These are phyloP conservation scores for Grammomys dolichurus DNA, from an alignment of 2,113 vertebrate genomes.

Conservation along the genomic window DNA sequence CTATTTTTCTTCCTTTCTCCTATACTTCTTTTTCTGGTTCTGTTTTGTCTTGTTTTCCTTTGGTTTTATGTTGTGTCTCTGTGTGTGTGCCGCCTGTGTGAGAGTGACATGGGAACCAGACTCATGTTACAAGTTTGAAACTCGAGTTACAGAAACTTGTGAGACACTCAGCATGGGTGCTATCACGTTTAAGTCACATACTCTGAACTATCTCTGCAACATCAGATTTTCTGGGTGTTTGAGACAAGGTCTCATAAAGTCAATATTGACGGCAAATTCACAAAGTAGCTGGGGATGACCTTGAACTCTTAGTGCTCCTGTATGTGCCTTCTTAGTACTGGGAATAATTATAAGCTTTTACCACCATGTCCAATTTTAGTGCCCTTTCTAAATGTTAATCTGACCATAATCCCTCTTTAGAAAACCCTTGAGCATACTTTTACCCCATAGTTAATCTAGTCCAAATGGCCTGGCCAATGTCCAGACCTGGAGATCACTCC, in stretches of 20 bases:
- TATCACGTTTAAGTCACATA: not conserved
- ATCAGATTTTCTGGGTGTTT: not conserved
- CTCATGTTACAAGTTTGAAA: too few relatives aligned
- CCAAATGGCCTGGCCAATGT: not conserved
- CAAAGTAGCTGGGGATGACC: not conserved
- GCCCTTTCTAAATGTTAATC: slow-evolving; percentile 24
- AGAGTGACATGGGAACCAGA: too few relatives aligned
- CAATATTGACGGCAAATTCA: not conserved
- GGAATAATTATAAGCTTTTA: not conserved
- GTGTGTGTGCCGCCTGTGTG: not conserved
- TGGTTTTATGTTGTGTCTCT: not conserved
- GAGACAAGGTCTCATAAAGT: not conserved
- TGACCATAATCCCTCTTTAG: not conserved
- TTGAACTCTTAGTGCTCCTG: not conserved
- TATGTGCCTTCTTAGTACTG: not conserved
- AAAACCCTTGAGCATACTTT: not conserved
- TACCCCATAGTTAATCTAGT: not conserved
- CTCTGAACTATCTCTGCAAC: not conserved
- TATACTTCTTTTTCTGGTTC: not conserved
- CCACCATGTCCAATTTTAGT: not conserved
- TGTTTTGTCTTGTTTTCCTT: not conserved
- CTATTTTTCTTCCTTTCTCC: not conserved
- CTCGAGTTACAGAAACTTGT: not conserved
- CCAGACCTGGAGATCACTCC: not conserved
- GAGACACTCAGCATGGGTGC: too few relatives aligned